Conservation (phyloP, 2,113 vertebrate genomes). For the Rhinogobius similis region DNA sequence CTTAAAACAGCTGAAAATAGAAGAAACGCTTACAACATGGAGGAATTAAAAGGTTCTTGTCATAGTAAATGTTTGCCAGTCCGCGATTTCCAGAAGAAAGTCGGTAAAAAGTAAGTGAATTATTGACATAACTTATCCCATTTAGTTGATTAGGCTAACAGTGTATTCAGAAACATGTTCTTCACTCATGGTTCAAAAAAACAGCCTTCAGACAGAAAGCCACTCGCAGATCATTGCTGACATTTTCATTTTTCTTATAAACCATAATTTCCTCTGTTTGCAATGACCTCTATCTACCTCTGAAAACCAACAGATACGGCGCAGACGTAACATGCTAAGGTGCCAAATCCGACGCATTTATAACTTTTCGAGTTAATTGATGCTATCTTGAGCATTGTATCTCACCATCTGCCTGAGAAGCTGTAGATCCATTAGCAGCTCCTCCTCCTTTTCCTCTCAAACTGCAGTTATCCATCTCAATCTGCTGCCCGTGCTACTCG, state of each 20-base stretch:
- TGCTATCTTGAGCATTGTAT: slow-evolving; percentile 72
- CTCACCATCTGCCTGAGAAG: slow-evolving; percentile 74
- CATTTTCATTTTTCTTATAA: slow-evolving; percentile 6
- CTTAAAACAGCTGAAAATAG: too few relatives aligned
- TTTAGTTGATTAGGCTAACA: too few relatives aligned
- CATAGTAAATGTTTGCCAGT: too few relatives aligned
- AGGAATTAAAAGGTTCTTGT: too few relatives aligned
- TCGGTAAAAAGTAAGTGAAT: too few relatives aligned
- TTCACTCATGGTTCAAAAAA: too few relatives aligned
- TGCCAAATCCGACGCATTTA: slow-evolving; percentile 70
- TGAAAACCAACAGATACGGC: slow-evolving; percentile 27
- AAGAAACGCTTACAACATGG: too few relatives aligned
- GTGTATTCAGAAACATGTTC: too few relatives aligned
- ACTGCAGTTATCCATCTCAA: slow-evolving; percentile 72
- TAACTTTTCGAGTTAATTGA: slow-evolving; percentile 76
- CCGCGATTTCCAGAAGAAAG: too few relatives aligned
- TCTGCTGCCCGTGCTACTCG: slow-evolving; percentile 55
- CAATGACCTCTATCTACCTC: slow-evolving; percentile 5
- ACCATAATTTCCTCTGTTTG: slow-evolving; percentile 5
- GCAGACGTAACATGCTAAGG: slow-evolving; percentile 36
- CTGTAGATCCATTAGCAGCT: slow-evolving; percentile 60
- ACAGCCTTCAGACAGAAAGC: not conserved
- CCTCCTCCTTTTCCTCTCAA: slow-evolving; percentile 46
- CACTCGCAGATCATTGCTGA: not conserved
- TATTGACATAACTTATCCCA: too few relatives aligned